Conservation (phyloP, 2,113 vertebrate species). For the Caracal caracal region DNA sequence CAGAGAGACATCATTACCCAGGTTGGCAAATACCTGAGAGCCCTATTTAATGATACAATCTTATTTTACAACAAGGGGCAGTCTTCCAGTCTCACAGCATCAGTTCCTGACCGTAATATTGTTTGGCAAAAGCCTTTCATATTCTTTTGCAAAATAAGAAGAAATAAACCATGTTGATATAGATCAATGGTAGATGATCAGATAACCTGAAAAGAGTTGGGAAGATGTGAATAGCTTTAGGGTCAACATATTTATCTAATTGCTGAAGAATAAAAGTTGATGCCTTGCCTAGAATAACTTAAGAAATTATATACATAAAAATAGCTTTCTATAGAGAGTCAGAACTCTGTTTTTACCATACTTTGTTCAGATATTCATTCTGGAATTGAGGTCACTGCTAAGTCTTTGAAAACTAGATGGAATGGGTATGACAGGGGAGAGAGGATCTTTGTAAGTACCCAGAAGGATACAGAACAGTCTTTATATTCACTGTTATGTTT, state of each 20-base stretch:
- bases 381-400: conserved; percentile 39
- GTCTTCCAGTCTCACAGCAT: conserved; percentile 57
- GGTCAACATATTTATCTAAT: conserved; percentile 52
- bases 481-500: background rate
- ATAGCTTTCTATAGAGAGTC: background rate
- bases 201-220: background rate
- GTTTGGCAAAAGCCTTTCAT: conserved; percentile 61
- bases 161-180: conserved; percentile 1
- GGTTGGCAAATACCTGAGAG: conserved; percentile 76
- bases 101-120: conserved; percentile 10
- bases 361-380: conserved; percentile 19
- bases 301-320: conserved; percentile 11
- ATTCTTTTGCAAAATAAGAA: conserved; percentile 62
- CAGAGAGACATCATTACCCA: conserved; percentile 78
- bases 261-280: conserved; percentile 26
- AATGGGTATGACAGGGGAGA: background rate
- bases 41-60: conserved; percentile 71
- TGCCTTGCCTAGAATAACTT: conserved; percentile 6
- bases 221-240: background rate
- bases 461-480: background rate
- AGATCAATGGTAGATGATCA: conserved; percentile 39
- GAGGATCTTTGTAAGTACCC: background rate
- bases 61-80: conserved; percentile 64
- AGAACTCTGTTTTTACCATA: background rate
- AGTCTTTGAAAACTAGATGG: conserved; percentile 8